Conservation (phyloP, 2,113 vertebrate genomes). For the Cyprinodon variegatus region DNA sequence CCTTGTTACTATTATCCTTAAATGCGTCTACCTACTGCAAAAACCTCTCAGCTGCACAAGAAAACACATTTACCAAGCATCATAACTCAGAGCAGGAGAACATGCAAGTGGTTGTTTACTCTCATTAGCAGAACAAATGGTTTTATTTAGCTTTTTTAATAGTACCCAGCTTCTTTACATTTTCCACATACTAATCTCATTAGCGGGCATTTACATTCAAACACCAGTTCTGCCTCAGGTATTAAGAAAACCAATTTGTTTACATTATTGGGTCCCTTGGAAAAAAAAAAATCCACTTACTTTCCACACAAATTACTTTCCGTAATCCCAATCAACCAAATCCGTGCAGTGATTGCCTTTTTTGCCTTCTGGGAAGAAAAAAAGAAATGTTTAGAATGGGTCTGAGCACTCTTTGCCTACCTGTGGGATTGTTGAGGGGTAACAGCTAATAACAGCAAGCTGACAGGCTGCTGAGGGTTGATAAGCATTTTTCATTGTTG, state of each 20-base stretch:
- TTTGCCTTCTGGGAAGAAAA: conserved; percentile 40
- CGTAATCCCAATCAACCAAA: conserved; percentile 65
- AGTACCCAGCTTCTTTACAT: conserved; percentile 5
- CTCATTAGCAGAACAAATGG: not conserved
- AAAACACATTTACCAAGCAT: conserved; percentile 31
- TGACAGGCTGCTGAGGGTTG: conserved; percentile 69
- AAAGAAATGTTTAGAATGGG: conserved; percentile 53
- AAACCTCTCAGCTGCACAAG: conserved; percentile 46
- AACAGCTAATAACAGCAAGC: conserved; percentile 56
- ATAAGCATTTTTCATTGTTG: conserved; percentile 79
- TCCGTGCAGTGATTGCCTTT: conserved; percentile 49
- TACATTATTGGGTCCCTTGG: conserved; percentile 37
- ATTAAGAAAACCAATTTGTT: conserved; percentile 59
- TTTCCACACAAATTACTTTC: conserved; percentile 52
- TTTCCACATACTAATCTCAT: conserved; percentile 11
- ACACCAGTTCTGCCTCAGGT: conserved; percentile 48
- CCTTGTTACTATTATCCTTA: conserved; percentile 62
- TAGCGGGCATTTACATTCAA: conserved; percentile 59
- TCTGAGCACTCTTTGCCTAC: conserved; percentile 49
- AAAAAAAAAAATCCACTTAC: conserved; percentile 40
- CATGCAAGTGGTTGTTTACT: not conserved
- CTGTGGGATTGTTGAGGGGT: conserved; percentile 64
- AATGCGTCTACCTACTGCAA: conserved; percentile 36
- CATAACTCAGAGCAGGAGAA: conserved; percentile 27
- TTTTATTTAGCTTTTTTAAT: conserved; percentile 5